A percentile compares a stretch with the other conserved stretches of the same genome.
These are phyloP conservation scores for Diadromus collaris DNA, from an alignment of 2,888 invertebrate species.

Conservation along the genomic window DNA sequence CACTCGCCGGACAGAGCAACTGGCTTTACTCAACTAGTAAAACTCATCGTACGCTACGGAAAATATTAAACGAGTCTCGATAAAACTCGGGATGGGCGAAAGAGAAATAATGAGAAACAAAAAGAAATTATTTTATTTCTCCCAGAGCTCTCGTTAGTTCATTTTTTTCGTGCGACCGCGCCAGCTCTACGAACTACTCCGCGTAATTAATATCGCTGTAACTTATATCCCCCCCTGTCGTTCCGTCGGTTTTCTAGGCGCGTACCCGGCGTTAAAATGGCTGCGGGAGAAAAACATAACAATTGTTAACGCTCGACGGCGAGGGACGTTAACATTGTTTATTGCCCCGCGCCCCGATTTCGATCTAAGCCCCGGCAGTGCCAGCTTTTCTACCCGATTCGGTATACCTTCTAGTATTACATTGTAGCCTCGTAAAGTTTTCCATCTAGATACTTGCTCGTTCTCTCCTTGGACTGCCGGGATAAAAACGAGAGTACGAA, in stretches of 20 bases:
- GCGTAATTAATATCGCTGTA: constrained; percentile 42
- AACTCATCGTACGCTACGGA: constrained; percentile 7
- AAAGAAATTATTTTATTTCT: constrained; percentile 9
- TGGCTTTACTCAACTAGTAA: background rate
- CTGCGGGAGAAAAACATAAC: constrained; percentile 14
- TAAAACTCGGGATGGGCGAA: background rate
- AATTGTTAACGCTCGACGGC: constrained; percentile 34
- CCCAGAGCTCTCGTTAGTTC: background rate
- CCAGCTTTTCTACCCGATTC: background rate
- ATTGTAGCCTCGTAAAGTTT: background rate
- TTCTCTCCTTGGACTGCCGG: background rate
- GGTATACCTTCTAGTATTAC: background rate
- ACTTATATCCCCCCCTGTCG: constrained; percentile 33
- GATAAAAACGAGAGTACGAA: background rate
- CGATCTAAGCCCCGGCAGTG: constrained; percentile 4
- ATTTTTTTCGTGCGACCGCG: constrained; percentile 2
- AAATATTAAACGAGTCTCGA: constrained; percentile 4
- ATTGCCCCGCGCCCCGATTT: constrained; percentile 18
- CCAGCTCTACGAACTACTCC: constrained; percentile 32
- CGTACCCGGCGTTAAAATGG: background rate
- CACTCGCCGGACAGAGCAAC: constrained; percentile 16
- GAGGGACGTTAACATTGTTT: constrained; percentile 18
- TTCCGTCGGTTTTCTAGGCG: constrained; percentile 23
- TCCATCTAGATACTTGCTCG: background rate
- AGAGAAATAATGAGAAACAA: constrained; percentile 4